Conservation (phyloP, 1,140 invertebrate species). For the Elymnias hypermnestra region DNA sequence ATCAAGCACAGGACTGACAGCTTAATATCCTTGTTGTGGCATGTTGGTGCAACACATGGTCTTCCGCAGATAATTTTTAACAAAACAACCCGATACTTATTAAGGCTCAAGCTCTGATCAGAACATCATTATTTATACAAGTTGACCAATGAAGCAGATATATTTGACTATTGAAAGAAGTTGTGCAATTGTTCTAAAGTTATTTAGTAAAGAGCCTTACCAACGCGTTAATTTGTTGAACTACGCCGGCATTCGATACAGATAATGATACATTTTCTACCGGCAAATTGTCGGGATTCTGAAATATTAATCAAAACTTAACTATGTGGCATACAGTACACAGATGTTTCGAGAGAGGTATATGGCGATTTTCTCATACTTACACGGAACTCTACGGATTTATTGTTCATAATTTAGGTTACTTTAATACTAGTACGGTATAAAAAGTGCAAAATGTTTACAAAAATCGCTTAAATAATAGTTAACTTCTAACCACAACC, state of each 20-base stretch:
- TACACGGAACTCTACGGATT: slow-evolving; percentile 6
- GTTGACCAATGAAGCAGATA: too few species aligned
- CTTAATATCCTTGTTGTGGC: too few species aligned
- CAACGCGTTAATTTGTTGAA: slow-evolving; percentile 61
- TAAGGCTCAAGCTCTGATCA: too few species aligned
- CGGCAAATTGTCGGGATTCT: slow-evolving; percentile 66
- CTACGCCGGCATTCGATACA: slow-evolving; percentile 52
- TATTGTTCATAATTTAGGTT: slow-evolving; percentile 11
- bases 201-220: too few species aligned
- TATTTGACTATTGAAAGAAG: too few species aligned
- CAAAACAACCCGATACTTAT: too few species aligned
- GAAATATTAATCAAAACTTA: slow-evolving; percentile 25
- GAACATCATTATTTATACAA: too few species aligned
- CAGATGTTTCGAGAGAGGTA: not conserved
- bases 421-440: not conserved
- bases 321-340: slow-evolving; percentile 10
- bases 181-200: not conserved
- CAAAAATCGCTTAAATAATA: slow-evolving; percentile 1
- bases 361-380: not conserved
- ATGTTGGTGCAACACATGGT: too few species aligned
- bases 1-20: too few species aligned
- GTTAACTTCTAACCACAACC: not conserved
- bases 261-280: slow-evolving; percentile 52
- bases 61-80: too few species aligned
- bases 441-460: not conserved